These are phyloP conservation scores for Argopecten irradians DNA, from an alignment of 1,140 invertebrate genomes.

Conservation along the genomic window DNA sequence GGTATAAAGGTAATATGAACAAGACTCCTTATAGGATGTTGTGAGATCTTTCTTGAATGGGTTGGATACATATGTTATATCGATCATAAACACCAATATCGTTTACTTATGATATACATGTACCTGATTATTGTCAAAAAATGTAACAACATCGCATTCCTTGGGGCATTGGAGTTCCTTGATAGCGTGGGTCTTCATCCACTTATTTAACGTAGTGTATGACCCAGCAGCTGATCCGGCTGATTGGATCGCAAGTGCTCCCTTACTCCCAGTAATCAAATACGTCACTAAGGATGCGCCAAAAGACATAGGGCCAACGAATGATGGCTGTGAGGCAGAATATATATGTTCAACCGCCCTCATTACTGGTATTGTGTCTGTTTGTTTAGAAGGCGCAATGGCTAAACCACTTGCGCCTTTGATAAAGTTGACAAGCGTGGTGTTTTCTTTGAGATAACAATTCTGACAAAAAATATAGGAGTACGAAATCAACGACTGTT, in stretches of 20 bases:
- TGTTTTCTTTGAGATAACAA: too few species aligned
- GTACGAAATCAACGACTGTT: too few species aligned
- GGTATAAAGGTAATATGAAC: background rate
- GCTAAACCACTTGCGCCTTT: background rate
- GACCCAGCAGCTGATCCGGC: background rate
- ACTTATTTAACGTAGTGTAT: background rate
- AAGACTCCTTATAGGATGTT: background rate
- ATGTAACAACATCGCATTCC: conserved; percentile 34
- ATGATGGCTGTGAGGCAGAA: background rate
- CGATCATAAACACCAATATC: background rate
- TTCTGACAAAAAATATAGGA: too few species aligned
- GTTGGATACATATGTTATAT: background rate
- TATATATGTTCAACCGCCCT: background rate
- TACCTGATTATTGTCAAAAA: conserved; percentile 44
- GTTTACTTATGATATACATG: background rate
- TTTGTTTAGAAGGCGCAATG: background rate
- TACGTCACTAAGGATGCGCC: background rate
- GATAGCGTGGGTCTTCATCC: background rate
- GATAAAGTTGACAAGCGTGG: background rate
- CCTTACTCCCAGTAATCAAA: conserved; percentile 31
- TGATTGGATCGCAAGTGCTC: background rate
- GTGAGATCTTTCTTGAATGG: background rate
- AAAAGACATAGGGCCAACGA: background rate
- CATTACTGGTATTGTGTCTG: background rate
- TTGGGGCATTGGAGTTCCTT: background rate